Percentiles rank a stretch among this genome's conserved stretches.
Conservation (phyloP, 2,797 vertebrate species). For the Poecilia gillii region DNA sequence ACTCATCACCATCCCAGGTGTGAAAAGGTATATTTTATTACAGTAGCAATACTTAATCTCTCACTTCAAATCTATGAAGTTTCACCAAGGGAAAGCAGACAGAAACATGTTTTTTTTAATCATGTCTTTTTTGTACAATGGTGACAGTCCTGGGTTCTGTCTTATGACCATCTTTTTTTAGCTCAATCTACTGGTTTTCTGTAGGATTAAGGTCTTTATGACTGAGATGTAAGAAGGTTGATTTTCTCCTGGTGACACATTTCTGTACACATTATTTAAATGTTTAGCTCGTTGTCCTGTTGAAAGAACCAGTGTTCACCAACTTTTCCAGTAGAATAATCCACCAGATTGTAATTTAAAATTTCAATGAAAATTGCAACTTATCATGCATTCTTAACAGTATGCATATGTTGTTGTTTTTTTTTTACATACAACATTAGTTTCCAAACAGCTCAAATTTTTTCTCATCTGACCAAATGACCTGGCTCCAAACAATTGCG, state of each 20-base stretch:
- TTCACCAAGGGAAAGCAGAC: neutral
- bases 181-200: neutral
- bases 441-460: neutral
- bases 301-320: neutral
- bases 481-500: too few species aligned
- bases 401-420: too few species aligned
- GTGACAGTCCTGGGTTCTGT: neutral
- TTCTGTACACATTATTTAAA: neutral
- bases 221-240: neutral
- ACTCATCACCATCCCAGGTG: neutral
- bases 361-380: neutral
- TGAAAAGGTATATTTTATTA: neutral
- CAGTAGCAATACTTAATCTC: neutral
- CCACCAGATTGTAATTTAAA: neutral
- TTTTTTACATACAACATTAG: too few species aligned
- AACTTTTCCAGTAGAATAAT: neutral
- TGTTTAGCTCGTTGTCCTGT: too few species aligned
- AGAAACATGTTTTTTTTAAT: neutral
- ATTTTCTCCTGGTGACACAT: neutral
- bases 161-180: neutral
- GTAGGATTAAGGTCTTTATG: neutral
- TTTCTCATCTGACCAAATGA: too few species aligned
- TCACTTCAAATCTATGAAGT: neutral
- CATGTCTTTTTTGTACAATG: neutral
- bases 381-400: too few species aligned